phyloP scores from a whole-genome alignment of 2,888 invertebrate genomes.

The Diaperis boleti region DNA sequence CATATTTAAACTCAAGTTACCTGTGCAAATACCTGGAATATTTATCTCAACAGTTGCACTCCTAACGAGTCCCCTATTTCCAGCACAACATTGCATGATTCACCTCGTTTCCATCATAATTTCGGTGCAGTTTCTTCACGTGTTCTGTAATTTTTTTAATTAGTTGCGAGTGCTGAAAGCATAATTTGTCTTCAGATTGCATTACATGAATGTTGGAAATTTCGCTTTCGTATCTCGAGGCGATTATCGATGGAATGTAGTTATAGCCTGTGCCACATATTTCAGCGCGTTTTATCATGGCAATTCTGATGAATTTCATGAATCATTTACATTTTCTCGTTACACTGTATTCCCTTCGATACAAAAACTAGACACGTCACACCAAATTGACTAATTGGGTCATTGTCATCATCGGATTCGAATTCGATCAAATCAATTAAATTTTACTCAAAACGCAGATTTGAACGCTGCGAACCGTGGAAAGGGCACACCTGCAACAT shows the following conservation, averaged over 20 bases:
- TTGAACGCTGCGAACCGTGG: conserved; percentile 31
- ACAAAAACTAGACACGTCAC: conserved; percentile 17
- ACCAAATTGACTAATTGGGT: conserved; percentile 18
- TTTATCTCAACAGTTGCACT: too few relatives aligned
- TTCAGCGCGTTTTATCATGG: conserved; percentile 41
- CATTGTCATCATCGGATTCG: conserved; percentile 26
- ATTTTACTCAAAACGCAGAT: conserved; percentile 21
- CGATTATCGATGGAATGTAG: conserved; percentile 45
- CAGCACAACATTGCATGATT: too few relatives aligned
- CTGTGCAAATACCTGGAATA: too few relatives aligned
- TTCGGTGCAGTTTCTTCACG: not conserved
- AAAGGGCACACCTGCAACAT: conserved; percentile 28
- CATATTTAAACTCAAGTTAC: too few relatives aligned
- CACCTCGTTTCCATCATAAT: not conserved
- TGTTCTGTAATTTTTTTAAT: conserved; percentile 15
- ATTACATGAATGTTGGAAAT: conserved; percentile 43
- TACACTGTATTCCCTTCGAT: conserved; percentile 8
- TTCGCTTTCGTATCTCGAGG: conserved; percentile 45
- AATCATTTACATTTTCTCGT: conserved; percentile 25
- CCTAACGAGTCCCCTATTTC: too few relatives aligned
- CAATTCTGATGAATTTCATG: conserved; percentile 40
- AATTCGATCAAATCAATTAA: conserved; percentile 24
- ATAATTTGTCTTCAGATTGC: conserved; percentile 38
- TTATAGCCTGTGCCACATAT: conserved; percentile 44
- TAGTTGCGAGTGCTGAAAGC: conserved; percentile 18